These are phyloP conservation scores for Papilio dardanus DNA, from an alignment of 1,140 invertebrate species.

Conservation along the genomic window DNA sequence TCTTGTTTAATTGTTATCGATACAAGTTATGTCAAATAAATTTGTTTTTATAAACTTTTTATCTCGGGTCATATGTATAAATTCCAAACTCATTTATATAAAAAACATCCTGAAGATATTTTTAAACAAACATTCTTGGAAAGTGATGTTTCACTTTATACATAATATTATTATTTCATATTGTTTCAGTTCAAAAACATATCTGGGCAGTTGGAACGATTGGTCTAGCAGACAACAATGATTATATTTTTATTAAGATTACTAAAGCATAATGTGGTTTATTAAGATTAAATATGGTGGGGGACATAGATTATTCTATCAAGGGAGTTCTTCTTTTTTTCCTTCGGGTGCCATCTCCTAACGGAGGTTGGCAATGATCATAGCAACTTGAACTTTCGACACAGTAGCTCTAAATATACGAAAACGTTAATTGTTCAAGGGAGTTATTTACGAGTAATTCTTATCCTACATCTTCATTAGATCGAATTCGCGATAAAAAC, in stretches of 20 bases:
- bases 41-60: constrained; percentile 1
- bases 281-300: neutral
- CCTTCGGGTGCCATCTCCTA: no score
- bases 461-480: no score
- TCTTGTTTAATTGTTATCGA: neutral
- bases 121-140: neutral
- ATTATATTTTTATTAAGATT: constrained; percentile 27
- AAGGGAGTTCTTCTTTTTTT: no score
- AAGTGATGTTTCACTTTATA: neutral
- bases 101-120: neutral
- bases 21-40: neutral
- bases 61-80: neutral
- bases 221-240: constrained; percentile 81
- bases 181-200: constrained; percentile 91
- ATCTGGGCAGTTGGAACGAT: constrained; percentile 95
- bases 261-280: neutral
- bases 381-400: no score
- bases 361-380: no score
- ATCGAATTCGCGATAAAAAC: no score
- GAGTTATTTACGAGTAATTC: no score
- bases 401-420: no score
- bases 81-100: neutral
- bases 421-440: no score
- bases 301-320: neutral
- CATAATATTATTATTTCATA: neutral